Evolutionary conservation across 2,113 vertebrate genomes (phyloP).

Genomic region (Oreochromis aureus): DNA sequence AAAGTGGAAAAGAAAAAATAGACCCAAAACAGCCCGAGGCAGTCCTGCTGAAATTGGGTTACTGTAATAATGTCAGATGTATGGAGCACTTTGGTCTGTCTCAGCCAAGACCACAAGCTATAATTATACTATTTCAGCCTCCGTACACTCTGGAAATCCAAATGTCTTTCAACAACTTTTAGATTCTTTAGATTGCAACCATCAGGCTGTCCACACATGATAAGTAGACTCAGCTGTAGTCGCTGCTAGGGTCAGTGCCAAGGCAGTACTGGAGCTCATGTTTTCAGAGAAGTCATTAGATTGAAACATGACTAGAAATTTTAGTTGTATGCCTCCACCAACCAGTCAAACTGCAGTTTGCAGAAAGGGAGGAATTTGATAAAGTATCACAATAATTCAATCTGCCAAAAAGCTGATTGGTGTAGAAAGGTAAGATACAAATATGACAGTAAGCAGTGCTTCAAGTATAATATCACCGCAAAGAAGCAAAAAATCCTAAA

Average conservation of each 20-base stretch:
- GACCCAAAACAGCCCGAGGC: not conserved
- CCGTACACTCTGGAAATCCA: not conserved
- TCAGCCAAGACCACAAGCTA: not conserved
- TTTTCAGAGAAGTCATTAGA: not conserved
- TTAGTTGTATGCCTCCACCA: not conserved
- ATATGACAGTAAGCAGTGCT: not conserved
- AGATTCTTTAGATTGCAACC: not conserved
- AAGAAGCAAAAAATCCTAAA: not conserved
- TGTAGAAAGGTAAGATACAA: not conserved
- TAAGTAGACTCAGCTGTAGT: not conserved
- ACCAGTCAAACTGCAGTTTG: not conserved
- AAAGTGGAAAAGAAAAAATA: not conserved
- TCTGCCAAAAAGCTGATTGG: not conserved
- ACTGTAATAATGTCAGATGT: slow-evolving; percentile 9
- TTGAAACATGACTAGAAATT: not conserved
- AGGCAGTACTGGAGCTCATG: not conserved
- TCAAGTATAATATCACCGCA: not conserved
- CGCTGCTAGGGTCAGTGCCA: not conserved
- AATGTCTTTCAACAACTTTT: not conserved
- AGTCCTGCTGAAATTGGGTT: not conserved
- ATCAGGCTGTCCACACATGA: slow-evolving; percentile 5
- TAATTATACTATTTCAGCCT: not conserved
- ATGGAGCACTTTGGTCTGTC: not conserved
- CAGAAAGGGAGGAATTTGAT: not conserved
- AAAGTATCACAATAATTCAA: not conserved